Evolutionary conservation across 2,888 invertebrate species (phyloP), one percentile per base, ranked within the genome.

Genomic region (Synergus laeviventris): DNA sequence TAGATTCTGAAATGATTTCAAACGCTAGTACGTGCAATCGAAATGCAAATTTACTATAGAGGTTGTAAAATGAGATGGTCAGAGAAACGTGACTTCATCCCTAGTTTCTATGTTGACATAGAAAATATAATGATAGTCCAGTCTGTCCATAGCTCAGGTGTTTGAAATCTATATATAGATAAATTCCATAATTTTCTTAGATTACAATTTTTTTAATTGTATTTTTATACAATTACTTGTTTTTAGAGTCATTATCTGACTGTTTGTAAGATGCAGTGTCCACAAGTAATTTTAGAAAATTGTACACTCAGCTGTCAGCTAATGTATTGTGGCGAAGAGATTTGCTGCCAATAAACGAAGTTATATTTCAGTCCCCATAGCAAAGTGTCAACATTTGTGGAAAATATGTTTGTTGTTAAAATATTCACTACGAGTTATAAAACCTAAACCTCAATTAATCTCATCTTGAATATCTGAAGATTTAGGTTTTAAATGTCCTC

Each of bases 281-380:
- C 31, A 45, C 21, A 21, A 66, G 45, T 66, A 66, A 45, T 66
- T 66, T 66, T 66, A 66, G 66, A 54, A 54, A 18, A 16, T 66
- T 45, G n/a, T 42, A 45, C 45, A 45, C 66, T 45, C 31, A 24
- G 66, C 66, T 66, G 66, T 45, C 66, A 66, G 45, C 66, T 42
- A 66, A 66, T 31, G 12, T 54, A 54, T n/a, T 54, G 54, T 54
- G 1, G 18, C 1, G 16, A 45, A 45, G 42, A 45, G 14, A 11
- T 31, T 31, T 45, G 14, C 16, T 66, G 45, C 24, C 66, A 24
- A 54, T 54, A 2, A 49, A 9, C 18, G 9, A 54, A 8, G 54
- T 18, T 54, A 18, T 18, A 18, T 54, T 54, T 54, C 16, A 54
- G n/a, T 18, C 18, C 1, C 18, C 18, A 9, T 54, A 9, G n/a